A percentile compares a stretch with the other conserved stretches of the same genome.
phyloP scores from a whole-genome alignment of 2,797 vertebrate genomes.

The Ctenosaura bakeri region DNA sequence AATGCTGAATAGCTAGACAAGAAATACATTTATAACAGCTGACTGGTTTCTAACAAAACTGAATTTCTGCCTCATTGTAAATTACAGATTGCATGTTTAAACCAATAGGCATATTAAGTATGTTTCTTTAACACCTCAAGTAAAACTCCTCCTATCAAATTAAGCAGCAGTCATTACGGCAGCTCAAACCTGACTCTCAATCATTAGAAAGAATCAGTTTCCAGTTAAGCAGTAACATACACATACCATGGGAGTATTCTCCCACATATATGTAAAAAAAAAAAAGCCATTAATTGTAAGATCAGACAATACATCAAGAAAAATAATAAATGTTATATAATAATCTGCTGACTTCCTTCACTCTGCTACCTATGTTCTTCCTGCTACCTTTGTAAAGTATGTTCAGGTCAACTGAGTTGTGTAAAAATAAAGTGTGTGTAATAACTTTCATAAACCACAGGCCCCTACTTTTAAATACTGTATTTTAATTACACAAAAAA shows the following conservation, averaged over 20 bases:
- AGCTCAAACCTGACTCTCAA: neutral
- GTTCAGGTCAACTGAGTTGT: conserved; percentile 4
- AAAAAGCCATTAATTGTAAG: neutral
- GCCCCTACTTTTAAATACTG: conserved; percentile 51
- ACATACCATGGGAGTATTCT: neutral
- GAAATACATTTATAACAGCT: neutral
- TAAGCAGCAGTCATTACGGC: fast-evolving
- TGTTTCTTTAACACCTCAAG: neutral
- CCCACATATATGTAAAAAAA: neutral
- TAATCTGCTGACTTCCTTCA: neutral
- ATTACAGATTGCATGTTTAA: neutral
- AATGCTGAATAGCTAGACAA: neutral
- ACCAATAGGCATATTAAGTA: neutral
- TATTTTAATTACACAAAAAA: conserved; percentile 65
- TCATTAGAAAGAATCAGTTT: neutral
- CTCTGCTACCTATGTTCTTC: fast-evolving
- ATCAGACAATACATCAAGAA: neutral
- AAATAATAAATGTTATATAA: neutral
- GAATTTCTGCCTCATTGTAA: neutral
- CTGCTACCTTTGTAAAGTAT: neutral
- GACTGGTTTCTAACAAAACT: neutral
- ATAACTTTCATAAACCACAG: conserved; percentile 38
- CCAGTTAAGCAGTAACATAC: neutral
- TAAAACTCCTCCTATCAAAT: neutral
- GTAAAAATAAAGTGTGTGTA: conserved; percentile 23